Base-by-base conservation (phyloP, 2,797 vertebrate species). In the Eupleurogrammus muticus region DNA sequence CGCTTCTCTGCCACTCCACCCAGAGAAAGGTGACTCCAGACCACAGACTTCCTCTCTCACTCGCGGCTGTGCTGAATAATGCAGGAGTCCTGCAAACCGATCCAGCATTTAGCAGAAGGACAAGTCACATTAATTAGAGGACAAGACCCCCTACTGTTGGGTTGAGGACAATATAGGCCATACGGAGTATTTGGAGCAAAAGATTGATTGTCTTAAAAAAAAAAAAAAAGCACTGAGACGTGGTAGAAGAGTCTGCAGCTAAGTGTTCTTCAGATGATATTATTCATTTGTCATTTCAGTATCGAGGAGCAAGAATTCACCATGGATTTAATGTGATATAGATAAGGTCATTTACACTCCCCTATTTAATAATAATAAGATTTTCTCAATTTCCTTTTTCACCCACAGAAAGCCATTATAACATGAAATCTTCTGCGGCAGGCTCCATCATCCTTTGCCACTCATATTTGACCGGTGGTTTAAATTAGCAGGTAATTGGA, bases 51-150 rank as follows among this genome's bases (percentile, higher is more conserved):
- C 89, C 88, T 92, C 84, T 66, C 71, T 83, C 83, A 79, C 75
- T 85, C 56, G 58, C 56, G 48, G 79, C 86, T 70, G 49, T 77
- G 73, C 40, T 94, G 89, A 94, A 94, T 94, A 92, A 94, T 94
- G 92, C 87, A 93, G 77, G 59, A 89, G 79, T 51, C 54, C 82
- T 86, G 90, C 87, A 90, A 93, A 88, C 67, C 76, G 91, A 94
- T 92, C 90, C 86, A 85, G 83, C 92, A 84, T 89, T 92, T 87
- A 88, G 85, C 76, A 72, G 81, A 80, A 83, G 87, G 89, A 93
- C 91, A 88, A 87, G 90, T 70, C 75, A 52, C 83, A 91, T 92
- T 93, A 92, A 95, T 94, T 92, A 93, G 80, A 90, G 87, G 89
- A 91, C 87, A 85, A 87, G 83, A 88, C 77, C 84, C 81, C 63